Conservation (phyloP, 2,888 invertebrate species). For the Megalurothrips usitatus region DNA sequence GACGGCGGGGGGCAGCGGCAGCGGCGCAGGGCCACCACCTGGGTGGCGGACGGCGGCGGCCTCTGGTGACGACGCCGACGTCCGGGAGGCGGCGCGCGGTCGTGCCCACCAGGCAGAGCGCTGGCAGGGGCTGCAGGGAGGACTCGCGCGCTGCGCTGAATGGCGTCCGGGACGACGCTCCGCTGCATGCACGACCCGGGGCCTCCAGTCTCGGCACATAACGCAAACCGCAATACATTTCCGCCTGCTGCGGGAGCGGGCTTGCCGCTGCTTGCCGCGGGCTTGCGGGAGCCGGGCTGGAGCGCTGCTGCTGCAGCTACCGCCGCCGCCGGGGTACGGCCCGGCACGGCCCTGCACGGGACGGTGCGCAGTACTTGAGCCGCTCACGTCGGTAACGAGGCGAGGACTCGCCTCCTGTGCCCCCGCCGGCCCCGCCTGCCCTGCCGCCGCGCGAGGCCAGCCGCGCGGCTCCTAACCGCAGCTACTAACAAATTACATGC, state of each 20-base stretch:
- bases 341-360: too few relatives aligned
- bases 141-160: not conserved
- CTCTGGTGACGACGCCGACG: not conserved
- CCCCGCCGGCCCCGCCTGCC: not conserved
- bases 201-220: not conserved
- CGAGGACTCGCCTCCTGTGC: not conserved
- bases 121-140: not conserved
- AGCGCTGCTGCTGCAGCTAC: not conserved
- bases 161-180: not conserved
- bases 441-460: not conserved
- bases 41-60: not conserved
- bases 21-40: not conserved
- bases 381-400: not conserved
- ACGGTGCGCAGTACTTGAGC: too few relatives aligned
- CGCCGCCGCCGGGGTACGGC: too few relatives aligned
- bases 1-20: too few relatives aligned
- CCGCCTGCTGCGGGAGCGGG: conserved; percentile 7
- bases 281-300: not conserved
- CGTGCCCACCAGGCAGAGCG: not conserved
- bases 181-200: not conserved
- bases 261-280: not conserved
- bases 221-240: conserved; percentile 11
- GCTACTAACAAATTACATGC: conserved; percentile 26
- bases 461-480: not conserved
- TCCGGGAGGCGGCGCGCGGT: too few relatives aligned